Conservation (phyloP, 1,140 invertebrate species). For the Elymnias hypermnestra region DNA sequence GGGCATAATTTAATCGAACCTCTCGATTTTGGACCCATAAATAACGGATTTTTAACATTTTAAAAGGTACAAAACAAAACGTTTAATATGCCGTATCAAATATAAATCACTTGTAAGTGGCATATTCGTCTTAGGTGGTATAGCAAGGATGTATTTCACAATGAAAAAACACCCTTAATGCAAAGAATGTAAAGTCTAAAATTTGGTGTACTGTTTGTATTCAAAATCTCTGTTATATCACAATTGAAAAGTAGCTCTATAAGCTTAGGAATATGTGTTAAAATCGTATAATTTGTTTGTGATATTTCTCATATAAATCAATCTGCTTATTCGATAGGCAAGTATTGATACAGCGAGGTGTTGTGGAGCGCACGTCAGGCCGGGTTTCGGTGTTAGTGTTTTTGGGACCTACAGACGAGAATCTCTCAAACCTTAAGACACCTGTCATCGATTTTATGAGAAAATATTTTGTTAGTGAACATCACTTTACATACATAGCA, state of each 20-base stretch:
- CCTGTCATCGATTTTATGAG: conserved; percentile 21
- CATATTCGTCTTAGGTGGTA: conserved; percentile 68
- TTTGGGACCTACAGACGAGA: conserved; percentile 1
- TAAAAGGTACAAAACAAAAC: conserved; percentile 63
- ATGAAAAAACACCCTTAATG: conserved; percentile 22
- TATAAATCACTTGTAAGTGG: conserved; percentile 65
- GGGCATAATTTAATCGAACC: conserved; percentile 65
- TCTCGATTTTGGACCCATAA: conserved; percentile 66
- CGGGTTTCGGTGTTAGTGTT: conserved; percentile 41
- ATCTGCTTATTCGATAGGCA: conserved; percentile 49
- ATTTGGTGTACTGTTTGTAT: not conserved
- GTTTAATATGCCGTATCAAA: conserved; percentile 65
- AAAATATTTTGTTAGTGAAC: too few relatives aligned
- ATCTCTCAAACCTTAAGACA: conserved; percentile 7
- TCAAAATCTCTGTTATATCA: not conserved
- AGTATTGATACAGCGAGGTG: conserved; percentile 63
- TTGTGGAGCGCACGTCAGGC: conserved; percentile 44
- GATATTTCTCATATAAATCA: conserved; percentile 64
- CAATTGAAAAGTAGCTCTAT: conserved; percentile 15
- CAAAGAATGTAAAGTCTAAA: not conserved
- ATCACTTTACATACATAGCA: too few relatives aligned
- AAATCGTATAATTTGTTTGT: conserved; percentile 3
- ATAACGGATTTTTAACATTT: conserved; percentile 69
- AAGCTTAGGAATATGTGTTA: not conserved
- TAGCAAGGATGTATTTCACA: conserved; percentile 14